Percentiles rank a stretch among this genome's conserved stretches.
Evolutionary conservation across 2,797 vertebrate genomes (phyloP).

Genomic region (Zalophus californianus): DNA sequence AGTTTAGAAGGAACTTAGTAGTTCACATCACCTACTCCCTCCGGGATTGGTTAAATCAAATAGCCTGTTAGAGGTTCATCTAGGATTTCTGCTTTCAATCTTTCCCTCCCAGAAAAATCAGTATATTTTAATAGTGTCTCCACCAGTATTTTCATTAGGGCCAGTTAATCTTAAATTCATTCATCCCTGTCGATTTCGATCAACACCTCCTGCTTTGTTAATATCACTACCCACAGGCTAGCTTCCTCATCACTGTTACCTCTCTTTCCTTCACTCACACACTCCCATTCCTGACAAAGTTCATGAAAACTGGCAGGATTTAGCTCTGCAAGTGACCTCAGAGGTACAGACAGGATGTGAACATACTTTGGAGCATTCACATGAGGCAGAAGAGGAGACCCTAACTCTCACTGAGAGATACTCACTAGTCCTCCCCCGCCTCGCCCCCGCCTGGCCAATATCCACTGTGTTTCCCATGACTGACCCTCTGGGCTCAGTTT

Average conservation of each 20-base stretch:
- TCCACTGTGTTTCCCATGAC: background rate
- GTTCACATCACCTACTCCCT: background rate
- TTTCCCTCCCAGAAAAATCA: background rate
- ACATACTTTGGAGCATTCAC: background rate
- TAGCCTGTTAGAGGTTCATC: background rate
- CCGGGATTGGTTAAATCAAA: background rate
- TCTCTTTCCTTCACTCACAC: background rate
- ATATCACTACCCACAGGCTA: background rate
- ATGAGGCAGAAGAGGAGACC: background rate
- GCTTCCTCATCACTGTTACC: background rate
- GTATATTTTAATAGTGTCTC: background rate
- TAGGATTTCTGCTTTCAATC: background rate
- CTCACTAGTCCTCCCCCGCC: too few species aligned
- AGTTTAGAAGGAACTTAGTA: background rate
- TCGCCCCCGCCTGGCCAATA: too few species aligned
- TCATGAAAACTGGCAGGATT: background rate
- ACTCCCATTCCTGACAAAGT: background rate
- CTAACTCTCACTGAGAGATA: background rate
- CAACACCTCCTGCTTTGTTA: background rate
- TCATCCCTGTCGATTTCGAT: background rate
- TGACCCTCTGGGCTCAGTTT: background rate
- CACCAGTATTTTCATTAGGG: background rate
- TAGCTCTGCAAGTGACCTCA: background rate
- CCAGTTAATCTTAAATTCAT: background rate
- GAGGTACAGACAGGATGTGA: background rate